Evolutionary conservation across 1,140 invertebrate species (phyloP).

Genomic region (Sweltsa coloradensis): DNA sequence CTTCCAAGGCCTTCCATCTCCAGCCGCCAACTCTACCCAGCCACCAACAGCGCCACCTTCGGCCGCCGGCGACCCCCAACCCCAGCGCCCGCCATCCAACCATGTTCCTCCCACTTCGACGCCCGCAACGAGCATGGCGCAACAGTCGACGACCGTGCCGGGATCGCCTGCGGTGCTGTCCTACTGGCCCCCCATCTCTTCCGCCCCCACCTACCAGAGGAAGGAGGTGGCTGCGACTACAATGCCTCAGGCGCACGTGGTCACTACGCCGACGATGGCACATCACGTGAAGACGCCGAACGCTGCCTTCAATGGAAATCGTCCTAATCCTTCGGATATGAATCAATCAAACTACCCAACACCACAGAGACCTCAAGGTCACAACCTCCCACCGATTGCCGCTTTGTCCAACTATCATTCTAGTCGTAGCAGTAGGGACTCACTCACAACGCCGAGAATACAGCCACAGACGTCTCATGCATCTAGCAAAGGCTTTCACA

Average conservation of each 20-base stretch:
- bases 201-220: slow-evolving; percentile 1
- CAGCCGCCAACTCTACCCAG: slow-evolving; percentile 28
- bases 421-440: no score
- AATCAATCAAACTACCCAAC: neutral
- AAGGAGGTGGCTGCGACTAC: no score
- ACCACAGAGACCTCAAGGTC: slow-evolving; percentile 21
- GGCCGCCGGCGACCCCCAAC: slow-evolving; percentile 30
- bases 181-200: slow-evolving; percentile 10
- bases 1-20: slow-evolving; percentile 57
- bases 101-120: slow-evolving; percentile 34
- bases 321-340: no score
- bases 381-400: slow-evolving; percentile 38
- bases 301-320: no score
- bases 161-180: slow-evolving; percentile 15
- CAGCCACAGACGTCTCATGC: no score
- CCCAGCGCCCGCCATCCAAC: no score
- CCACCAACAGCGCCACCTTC: slow-evolving; percentile 26
- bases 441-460: no score
- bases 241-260: no score
- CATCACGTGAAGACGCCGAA: no score
- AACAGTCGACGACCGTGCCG: slow-evolving; percentile 20
- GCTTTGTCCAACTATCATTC: slow-evolving; percentile 35
- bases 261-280: no score
- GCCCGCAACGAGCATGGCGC: slow-evolving; percentile 24
- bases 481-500: no score